Conservation (phyloP, 1,140 invertebrate genomes). For the Dendrolimus kikuchii region DNA sequence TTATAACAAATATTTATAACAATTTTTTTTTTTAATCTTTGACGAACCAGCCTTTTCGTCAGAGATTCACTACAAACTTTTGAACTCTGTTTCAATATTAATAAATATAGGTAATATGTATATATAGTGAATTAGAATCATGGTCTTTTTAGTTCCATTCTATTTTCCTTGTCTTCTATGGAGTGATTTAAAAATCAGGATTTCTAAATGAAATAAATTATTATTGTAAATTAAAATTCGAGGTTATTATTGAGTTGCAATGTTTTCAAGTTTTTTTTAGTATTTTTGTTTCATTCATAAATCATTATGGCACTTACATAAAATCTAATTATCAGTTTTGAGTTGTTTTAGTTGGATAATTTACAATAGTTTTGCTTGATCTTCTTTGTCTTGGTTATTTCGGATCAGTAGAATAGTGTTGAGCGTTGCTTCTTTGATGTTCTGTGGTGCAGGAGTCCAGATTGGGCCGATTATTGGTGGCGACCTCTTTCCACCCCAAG, state of each 20-base stretch:
- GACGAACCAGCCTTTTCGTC: conserved; percentile 50
- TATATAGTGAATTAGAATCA: no score
- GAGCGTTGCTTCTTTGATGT: conserved; percentile 41
- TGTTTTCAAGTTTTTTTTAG: conserved; percentile 9
- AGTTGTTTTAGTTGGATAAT: conserved; percentile 15
- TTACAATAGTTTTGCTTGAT: conserved; percentile 31
- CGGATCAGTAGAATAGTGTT: conserved; percentile 45
- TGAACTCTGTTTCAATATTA: conserved; percentile 10
- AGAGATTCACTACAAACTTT: conserved; percentile 25
- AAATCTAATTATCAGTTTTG: conserved; percentile 17
- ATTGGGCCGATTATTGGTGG: conserved; percentile 62
- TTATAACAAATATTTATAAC: conserved; percentile 21
- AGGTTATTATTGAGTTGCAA: no score
- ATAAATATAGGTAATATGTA: no score
- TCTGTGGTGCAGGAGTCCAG: conserved; percentile 45
- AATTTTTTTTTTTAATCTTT: conserved; percentile 18
- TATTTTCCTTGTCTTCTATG: no score
- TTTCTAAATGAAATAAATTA: no score
- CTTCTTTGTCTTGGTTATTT: conserved; percentile 31
- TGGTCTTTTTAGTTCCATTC: no score
- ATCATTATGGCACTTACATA: conserved; percentile 38
- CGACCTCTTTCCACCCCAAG: conserved; percentile 56
- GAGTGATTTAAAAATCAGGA: no score
- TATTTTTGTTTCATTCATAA: conserved; percentile 19
- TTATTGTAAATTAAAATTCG: no score